These are phyloP conservation scores for Struthio camelus DNA, from an alignment of 2,113 vertebrate species.

Conservation along the genomic window DNA sequence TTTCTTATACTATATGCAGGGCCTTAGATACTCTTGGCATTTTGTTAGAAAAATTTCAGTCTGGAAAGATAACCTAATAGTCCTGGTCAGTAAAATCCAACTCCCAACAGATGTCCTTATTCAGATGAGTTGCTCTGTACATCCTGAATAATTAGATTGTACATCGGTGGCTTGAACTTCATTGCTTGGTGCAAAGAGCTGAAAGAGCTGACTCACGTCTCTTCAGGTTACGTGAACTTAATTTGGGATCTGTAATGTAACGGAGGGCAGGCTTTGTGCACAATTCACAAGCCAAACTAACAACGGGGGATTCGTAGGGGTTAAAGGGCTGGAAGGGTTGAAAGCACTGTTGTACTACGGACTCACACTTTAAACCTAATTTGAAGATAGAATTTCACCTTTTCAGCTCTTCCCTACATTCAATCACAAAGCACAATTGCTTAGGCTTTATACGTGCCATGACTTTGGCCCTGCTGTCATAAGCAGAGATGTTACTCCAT, in stretches of 20 bases:
- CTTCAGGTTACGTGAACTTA: background rate
- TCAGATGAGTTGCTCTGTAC: background rate
- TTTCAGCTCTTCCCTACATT: background rate
- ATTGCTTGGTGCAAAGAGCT: background rate
- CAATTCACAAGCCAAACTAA: background rate
- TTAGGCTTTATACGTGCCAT: background rate
- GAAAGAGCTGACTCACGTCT: background rate
- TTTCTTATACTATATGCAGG: background rate
- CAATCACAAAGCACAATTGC: background rate
- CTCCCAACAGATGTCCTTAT: background rate
- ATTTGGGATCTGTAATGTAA: constrained; percentile 4
- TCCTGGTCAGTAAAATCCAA: background rate
- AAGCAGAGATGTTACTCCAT: background rate
- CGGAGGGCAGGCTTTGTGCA: background rate
- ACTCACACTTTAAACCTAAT: constrained; percentile 6
- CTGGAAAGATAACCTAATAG: background rate
- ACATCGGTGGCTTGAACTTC: constrained; percentile 14
- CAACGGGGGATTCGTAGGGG: background rate
- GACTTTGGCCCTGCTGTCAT: background rate
- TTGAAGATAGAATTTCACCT: constrained; percentile 26
- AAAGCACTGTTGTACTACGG: background rate
- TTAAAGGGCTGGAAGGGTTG: background rate
- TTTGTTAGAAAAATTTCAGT: background rate
- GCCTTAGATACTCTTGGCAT: background rate
- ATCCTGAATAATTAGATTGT: constrained; percentile 34